phyloP scores from a whole-genome alignment of 1,140 invertebrate species.

The Xylocopa sonorina region DNA sequence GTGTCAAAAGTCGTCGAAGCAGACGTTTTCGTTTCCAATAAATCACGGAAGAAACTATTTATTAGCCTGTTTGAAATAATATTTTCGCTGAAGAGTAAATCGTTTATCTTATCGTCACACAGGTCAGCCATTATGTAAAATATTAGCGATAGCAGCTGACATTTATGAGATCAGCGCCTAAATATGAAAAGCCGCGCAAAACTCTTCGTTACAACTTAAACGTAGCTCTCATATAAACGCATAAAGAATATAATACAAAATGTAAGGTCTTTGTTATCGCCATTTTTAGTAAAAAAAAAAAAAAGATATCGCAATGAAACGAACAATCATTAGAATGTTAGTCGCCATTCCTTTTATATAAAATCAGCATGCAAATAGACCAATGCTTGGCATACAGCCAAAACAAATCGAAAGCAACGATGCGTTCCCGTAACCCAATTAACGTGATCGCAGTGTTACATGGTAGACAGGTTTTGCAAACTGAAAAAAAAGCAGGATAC shows the following conservation, averaged over 20 bases:
- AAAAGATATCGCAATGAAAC: neutral
- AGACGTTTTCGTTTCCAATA: neutral
- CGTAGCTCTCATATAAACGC: too few relatives aligned
- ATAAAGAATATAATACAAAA: neutral
- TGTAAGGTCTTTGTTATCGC: neutral
- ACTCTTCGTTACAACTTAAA: neutral
- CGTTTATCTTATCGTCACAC: constrained; percentile 49
- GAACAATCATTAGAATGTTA: neutral
- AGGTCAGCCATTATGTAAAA: constrained; percentile 52
- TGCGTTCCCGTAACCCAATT: constrained; percentile 52
- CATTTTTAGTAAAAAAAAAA: neutral
- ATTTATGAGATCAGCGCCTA: constrained; percentile 49
- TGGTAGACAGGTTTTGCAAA: neutral
- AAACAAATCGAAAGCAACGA: constrained; percentile 43
- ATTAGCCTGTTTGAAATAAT: neutral
- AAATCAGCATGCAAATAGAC: constrained; percentile 44
- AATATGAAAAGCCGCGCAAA: neutral
- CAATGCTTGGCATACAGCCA: constrained; percentile 39
- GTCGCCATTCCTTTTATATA: constrained; percentile 19
- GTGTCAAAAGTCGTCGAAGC: neutral
- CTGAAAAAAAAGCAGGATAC: neutral
- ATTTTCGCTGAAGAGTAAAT: constrained; percentile 7
- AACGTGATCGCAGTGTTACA: constrained; percentile 17
- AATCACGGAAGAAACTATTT: neutral
- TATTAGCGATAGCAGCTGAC: constrained; percentile 32